Percentiles rank a stretch among this genome's conserved stretches.
phyloP scores from a whole-genome alignment of 1,140 invertebrate genomes.

The Psix sp. region DNA sequence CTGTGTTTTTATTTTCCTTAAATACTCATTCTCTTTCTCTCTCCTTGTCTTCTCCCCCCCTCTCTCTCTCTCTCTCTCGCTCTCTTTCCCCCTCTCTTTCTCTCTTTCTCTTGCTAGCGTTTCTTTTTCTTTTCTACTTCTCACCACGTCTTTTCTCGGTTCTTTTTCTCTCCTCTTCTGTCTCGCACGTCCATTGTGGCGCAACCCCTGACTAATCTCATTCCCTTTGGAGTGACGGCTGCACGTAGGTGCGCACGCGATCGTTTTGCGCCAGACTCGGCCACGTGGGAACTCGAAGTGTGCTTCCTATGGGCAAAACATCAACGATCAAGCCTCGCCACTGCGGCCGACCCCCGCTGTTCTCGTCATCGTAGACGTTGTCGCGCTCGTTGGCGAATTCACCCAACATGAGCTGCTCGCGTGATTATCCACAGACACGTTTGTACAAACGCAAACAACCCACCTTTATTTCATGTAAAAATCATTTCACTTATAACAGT shows the following conservation, averaged over 20 bases:
- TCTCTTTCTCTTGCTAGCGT: neutral
- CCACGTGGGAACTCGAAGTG: conserved; percentile 73
- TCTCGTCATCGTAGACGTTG: conserved; percentile 50
- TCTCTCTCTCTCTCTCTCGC: neutral
- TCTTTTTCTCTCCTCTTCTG: neutral
- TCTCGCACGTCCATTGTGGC: conserved; percentile 44
- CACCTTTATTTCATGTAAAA: too few relatives aligned
- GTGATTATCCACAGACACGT: conserved; percentile 13
- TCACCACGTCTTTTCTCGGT: neutral
- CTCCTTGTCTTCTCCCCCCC: conserved; percentile 6
- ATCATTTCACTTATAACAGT: too few relatives aligned
- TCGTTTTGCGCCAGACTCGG: conserved; percentile 62
- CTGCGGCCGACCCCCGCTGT: conserved; percentile 32
- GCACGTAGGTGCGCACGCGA: conserved; percentile 71
- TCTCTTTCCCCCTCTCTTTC: neutral
- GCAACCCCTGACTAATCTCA: conserved; percentile 72
- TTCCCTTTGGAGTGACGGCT: conserved; percentile 69
- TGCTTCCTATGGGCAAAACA: conserved; percentile 70
- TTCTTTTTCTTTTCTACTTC: too few relatives aligned
- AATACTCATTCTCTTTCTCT: too few relatives aligned
- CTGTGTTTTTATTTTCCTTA: too few relatives aligned
- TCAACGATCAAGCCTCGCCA: conserved; percentile 70
- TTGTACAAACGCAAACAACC: too few relatives aligned
- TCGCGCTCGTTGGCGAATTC: conserved; percentile 44
- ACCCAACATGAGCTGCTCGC: conserved; percentile 27